Conservation (phyloP, 2,888 invertebrate species). For the Sarcophaga rosellei region DNA sequence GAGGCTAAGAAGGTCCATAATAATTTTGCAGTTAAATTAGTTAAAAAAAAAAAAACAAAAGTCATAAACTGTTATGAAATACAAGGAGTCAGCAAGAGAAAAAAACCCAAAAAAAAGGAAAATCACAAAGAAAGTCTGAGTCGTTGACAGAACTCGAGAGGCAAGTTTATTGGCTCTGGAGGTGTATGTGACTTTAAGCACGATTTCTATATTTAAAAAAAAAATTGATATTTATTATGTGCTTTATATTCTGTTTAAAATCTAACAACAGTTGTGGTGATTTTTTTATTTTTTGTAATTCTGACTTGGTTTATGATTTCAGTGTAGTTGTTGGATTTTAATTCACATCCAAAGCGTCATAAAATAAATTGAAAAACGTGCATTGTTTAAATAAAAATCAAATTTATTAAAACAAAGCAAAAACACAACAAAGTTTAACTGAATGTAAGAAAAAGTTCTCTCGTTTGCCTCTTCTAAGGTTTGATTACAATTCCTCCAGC, state of each 20-base stretch:
- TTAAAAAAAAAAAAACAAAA: too few species aligned
- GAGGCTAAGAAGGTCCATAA: too few species aligned
- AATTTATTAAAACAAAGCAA: constrained; percentile 1
- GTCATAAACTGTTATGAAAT: too few species aligned
- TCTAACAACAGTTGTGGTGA: constrained; percentile 48
- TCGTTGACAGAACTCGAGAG: too few species aligned
- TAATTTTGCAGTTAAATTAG: too few species aligned
- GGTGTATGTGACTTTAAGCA: constrained; percentile 65
- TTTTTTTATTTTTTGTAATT: constrained; percentile 15
- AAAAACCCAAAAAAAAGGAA: too few species aligned
- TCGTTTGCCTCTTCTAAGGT: too few species aligned
- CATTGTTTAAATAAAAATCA: constrained; percentile 43
- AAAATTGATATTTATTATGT: background rate
- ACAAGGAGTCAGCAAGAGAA: too few species aligned
- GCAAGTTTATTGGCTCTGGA: too few species aligned
- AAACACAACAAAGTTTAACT: too few species aligned
- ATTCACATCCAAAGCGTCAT: constrained; percentile 41
- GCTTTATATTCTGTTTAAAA: constrained; percentile 31
- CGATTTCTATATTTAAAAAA: constrained; percentile 33
- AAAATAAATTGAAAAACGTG: constrained; percentile 50
- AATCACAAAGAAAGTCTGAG: background rate
- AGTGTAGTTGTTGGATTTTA: constrained; percentile 30
- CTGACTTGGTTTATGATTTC: background rate
- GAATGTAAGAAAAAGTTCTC: too few species aligned
- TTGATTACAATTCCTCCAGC: too few species aligned